phyloP scores from a whole-genome alignment of 2,888 invertebrate genomes.

The Macroteleia sp. region DNA sequence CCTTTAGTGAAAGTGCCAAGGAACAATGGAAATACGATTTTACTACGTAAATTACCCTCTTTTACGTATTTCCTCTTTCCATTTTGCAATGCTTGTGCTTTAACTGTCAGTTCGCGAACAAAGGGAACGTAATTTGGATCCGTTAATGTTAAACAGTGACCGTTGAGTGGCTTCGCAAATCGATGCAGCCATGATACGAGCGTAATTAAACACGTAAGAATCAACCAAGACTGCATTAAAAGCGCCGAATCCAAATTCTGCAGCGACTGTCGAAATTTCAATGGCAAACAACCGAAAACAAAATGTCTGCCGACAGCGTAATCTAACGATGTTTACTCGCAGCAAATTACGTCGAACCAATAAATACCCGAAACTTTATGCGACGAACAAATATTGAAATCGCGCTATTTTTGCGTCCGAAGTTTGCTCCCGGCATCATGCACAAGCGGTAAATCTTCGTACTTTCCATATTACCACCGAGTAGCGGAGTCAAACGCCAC shows the following conservation, averaged over 20 bases:
- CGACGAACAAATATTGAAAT: conserved; percentile 41
- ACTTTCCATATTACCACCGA: conserved; percentile 64
- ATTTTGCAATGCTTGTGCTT: conserved; percentile 31
- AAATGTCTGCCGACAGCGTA: background rate
- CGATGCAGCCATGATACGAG: background rate
- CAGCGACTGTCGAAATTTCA: background rate
- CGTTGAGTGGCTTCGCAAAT: conserved; percentile 8
- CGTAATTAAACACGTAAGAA: background rate
- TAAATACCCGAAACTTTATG: conserved; percentile 36
- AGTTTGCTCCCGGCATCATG: conserved; percentile 36
- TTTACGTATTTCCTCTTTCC: conserved; percentile 63
- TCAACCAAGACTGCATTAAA: background rate
- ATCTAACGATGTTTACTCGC: conserved; percentile 42
- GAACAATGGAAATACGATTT: conserved; percentile 62
- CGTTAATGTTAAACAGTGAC: conserved; percentile 37
- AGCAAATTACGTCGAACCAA: conserved; percentile 28
- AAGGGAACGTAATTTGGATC: conserved; percentile 29
- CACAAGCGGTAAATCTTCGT: conserved; percentile 61
- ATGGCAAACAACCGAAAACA: conserved; percentile 15
- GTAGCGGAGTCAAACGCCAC: conserved; percentile 43
- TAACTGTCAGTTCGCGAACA: conserved; percentile 39
- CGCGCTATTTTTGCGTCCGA: conserved; percentile 32
- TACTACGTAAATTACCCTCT: conserved; percentile 60
- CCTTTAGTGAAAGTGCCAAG: conserved; percentile 51
- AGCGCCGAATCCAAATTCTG: background rate